Percentiles rank a stretch among this genome's conserved stretches.
Evolutionary conservation across 2,888 invertebrate genomes (phyloP).

Genomic region (Diplolepis rosae): DNA sequence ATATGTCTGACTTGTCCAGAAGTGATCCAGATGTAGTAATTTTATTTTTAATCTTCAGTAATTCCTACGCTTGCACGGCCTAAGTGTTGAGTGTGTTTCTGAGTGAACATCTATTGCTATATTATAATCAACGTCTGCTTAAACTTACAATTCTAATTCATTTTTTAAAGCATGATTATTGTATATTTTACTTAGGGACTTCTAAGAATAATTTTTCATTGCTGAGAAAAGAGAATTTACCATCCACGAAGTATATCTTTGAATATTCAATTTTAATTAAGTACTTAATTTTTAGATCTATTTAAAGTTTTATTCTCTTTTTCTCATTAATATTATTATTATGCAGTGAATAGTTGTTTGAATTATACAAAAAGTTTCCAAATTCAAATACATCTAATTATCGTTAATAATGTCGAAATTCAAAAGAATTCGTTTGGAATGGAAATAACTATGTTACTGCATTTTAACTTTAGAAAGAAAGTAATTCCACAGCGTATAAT

Average conservation of each 20-base stretch:
- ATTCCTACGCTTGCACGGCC: background rate
- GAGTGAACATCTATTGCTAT: background rate
- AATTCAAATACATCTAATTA: background rate
- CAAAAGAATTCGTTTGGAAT: background rate
- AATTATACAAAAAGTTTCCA: background rate
- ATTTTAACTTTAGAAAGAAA: background rate
- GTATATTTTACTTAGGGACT: no score
- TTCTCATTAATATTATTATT: background rate
- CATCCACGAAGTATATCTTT: background rate
- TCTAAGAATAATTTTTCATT: background rate
- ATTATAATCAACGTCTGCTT: constrained; percentile 42
- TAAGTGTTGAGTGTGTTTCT: background rate
- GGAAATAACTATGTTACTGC: background rate
- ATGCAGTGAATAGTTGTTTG: background rate
- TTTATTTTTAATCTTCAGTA: background rate
- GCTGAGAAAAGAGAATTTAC: background rate
- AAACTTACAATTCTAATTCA: constrained; percentile 33
- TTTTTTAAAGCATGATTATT: background rate
- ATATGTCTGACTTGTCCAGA: background rate
- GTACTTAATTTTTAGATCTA: background rate
- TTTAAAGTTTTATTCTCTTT: background rate
- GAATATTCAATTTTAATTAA: background rate
- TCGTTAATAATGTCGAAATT: background rate
- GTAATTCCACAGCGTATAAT: background rate
- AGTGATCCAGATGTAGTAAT: background rate